These are phyloP conservation scores for Eciton burchellii DNA, from an alignment of 1,140 invertebrate genomes.

Conservation along the genomic window DNA sequence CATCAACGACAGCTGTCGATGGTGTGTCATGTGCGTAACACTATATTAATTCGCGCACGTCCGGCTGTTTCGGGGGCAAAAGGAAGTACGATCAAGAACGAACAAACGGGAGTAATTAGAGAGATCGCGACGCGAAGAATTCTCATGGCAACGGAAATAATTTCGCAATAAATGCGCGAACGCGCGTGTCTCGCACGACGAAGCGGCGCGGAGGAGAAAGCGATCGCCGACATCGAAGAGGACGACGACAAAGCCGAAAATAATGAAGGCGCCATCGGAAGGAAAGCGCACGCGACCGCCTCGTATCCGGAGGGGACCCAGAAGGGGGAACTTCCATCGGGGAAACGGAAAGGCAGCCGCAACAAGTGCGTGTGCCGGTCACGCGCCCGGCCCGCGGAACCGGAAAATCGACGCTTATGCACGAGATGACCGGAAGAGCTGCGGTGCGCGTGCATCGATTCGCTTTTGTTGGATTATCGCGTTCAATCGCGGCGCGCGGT, in stretches of 20 bases:
- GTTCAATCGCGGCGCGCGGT: background rate
- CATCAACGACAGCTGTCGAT: slow-evolving; percentile 38
- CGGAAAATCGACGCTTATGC: slow-evolving; percentile 75
- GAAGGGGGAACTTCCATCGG: slow-evolving; percentile 39
- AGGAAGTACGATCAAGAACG: background rate
- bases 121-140: background rate
- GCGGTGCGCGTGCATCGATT: slow-evolving; percentile 43
- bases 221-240: background rate
- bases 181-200: background rate
- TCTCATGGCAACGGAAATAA: slow-evolving; percentile 30
- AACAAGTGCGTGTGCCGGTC: slow-evolving; percentile 75
- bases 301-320: slow-evolving; percentile 34
- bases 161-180: slow-evolving; percentile 7
- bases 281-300: slow-evolving; percentile 20
- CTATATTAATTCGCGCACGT: slow-evolving; percentile 36
- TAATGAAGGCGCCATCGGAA: slow-evolving; percentile 34
- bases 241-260: slow-evolving; percentile 42
- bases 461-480: slow-evolving; percentile 38
- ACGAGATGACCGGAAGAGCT: slow-evolving; percentile 72
- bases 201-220: background rate
- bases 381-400: slow-evolving; percentile 72
- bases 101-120: slow-evolving; percentile 30
- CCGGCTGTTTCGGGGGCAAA: slow-evolving; percentile 17
- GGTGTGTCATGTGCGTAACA: slow-evolving; percentile 38
- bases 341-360: slow-evolving; percentile 62